Conservation (phyloP, 2,113 vertebrate genomes). For the Eptatretus burgeri region DNA sequence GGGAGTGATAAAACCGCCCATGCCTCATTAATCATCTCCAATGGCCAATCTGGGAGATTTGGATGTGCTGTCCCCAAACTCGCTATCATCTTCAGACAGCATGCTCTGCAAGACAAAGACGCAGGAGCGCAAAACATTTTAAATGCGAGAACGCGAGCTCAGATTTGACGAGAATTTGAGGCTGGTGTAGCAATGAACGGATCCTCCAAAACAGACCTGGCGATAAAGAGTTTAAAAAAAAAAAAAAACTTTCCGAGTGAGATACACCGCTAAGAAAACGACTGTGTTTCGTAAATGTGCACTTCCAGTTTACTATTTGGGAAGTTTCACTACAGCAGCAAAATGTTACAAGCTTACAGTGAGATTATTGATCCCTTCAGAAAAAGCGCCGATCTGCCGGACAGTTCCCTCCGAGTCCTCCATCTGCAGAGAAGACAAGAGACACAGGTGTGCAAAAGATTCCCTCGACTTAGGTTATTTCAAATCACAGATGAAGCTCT, state of each 20-base stretch:
- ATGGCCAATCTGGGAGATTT: no score
- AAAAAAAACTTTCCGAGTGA: neutral
- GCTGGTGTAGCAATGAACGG: neutral
- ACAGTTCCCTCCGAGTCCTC: conserved; percentile 95
- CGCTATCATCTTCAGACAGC: no score
- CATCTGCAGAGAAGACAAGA: conserved; percentile 29
- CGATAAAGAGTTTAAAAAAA: neutral
- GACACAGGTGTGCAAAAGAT: neutral
- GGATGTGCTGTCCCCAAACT: no score
- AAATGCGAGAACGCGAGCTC: no score
- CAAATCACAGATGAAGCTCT: neutral
- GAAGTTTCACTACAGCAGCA: neutral
- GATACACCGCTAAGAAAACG: neutral
- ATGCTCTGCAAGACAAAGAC: no score
- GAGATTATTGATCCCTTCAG: conserved; percentile 90
- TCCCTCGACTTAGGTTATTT: no score
- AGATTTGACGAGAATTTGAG: neutral
- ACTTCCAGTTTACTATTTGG: neutral
- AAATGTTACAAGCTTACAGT: conserved; percentile 33
- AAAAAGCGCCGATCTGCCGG: conserved; percentile 80
- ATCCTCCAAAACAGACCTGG: neutral
- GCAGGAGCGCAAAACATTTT: no score
- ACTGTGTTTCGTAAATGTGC: neutral
- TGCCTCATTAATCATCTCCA: no score
- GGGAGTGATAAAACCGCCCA: no score